Evolutionary conservation across 2,113 vertebrate species (phyloP).

Genomic region (Emydura subglobosa): DNA sequence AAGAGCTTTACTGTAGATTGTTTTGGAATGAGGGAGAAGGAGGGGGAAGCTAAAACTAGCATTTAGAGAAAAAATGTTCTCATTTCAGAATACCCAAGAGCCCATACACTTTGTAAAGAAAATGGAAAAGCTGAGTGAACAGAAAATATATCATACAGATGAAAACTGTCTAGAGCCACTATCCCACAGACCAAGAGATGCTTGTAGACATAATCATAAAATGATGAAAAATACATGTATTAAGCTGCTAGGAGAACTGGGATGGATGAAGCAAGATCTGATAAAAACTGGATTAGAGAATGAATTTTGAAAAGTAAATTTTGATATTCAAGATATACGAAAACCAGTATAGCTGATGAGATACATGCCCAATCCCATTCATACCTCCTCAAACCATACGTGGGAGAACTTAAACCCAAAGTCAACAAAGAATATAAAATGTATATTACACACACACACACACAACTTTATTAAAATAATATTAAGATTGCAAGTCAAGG

Average conservation of each 20-base stretch:
- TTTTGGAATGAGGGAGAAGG: background rate
- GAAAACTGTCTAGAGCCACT: background rate
- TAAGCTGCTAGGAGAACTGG: background rate
- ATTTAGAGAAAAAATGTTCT: background rate
- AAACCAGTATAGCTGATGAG: background rate
- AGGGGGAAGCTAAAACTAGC: background rate
- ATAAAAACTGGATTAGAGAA: conserved; percentile 1
- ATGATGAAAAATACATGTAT: background rate
- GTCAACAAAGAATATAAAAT: background rate
- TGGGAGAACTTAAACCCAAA: background rate
- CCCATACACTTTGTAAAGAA: background rate
- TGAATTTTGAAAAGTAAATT: background rate
- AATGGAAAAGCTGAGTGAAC: background rate
- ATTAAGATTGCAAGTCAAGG: background rate
- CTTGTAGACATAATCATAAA: background rate
- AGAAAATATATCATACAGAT: background rate
- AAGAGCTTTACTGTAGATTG: background rate
- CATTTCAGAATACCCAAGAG: background rate
- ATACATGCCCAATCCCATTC: background rate
- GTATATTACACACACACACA: background rate
- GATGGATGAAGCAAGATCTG: background rate
- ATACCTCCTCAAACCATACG: background rate
- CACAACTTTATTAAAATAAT: background rate
- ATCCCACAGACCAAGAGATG: background rate
- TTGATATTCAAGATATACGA: background rate